Evolutionary conservation across 2,113 vertebrate genomes (phyloP).

Genomic region (Passerina amoena): DNA sequence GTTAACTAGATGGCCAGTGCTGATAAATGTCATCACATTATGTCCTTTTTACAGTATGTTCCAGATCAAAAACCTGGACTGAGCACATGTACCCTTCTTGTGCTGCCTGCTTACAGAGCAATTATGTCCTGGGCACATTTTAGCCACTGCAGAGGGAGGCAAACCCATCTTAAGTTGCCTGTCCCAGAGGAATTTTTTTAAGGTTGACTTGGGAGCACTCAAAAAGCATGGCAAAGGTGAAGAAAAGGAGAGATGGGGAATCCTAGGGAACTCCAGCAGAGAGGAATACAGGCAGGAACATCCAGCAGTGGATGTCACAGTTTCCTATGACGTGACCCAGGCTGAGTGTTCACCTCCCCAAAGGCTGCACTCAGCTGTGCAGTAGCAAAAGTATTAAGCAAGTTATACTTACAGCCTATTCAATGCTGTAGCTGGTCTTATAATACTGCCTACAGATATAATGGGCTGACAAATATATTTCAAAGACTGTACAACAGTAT

Average conservation of each 20-base stretch:
- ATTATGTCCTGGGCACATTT: not conserved
- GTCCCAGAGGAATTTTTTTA: not conserved
- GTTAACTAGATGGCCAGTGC: conserved; percentile 46
- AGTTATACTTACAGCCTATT: not conserved
- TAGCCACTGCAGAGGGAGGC: not conserved
- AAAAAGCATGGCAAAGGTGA: not conserved
- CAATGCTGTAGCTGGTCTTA: not conserved
- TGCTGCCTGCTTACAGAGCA: conserved; percentile 17
- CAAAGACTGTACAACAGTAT: not conserved
- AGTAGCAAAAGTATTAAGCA: not conserved
- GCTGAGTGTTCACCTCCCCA: not conserved
- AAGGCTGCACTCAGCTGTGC: not conserved
- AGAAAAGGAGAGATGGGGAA: not conserved
- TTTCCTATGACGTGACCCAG: not conserved
- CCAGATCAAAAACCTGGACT: conserved; percentile 55
- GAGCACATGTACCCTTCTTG: not conserved
- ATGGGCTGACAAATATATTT: not conserved
- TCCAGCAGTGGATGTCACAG: not conserved
- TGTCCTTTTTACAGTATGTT: conserved; percentile 47
- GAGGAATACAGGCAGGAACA: not conserved
- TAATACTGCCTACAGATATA: not conserved
- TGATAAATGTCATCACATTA: conserved; percentile 57
- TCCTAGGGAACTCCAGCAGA: not conserved
- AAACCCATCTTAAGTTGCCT: not conserved
- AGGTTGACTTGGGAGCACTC: not conserved